Percentiles rank a stretch among this genome's conserved stretches.
Evolutionary conservation across 1,140 invertebrate species (phyloP).

Genomic region (Venustaconcha ellipsiformis): DNA sequence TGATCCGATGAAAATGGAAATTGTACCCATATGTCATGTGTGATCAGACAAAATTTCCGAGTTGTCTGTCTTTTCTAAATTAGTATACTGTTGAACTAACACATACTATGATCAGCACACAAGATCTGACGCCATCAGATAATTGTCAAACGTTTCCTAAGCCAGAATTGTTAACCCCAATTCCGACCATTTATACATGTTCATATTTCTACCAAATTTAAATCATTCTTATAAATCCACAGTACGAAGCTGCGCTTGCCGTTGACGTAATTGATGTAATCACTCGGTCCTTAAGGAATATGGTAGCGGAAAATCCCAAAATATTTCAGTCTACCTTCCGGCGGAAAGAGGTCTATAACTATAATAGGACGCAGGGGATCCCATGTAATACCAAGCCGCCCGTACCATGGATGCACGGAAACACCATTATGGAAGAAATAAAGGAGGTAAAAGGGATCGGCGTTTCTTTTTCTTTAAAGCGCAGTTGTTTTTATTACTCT

Average conservation of each 20-base stretch:
- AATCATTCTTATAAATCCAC: background rate
- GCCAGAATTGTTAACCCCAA: too few species aligned
- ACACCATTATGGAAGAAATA: slow-evolving; percentile 43
- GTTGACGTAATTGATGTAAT: slow-evolving; percentile 54
- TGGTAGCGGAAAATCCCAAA: slow-evolving; percentile 49
- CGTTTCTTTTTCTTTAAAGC: background rate
- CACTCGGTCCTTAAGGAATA: slow-evolving; percentile 41
- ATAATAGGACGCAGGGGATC: slow-evolving; percentile 53
- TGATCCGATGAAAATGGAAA: too few species aligned
- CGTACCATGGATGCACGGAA: slow-evolving; percentile 58
- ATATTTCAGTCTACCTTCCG: slow-evolving; percentile 58
- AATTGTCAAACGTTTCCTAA: too few species aligned
- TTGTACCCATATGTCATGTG: too few species aligned
- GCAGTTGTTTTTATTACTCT: background rate
- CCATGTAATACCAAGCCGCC: slow-evolving; percentile 47
- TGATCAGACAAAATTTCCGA: too few species aligned
- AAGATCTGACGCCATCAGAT: too few species aligned
- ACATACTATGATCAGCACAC: too few species aligned
- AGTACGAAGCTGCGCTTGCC: slow-evolving; percentile 57
- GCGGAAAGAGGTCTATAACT: slow-evolving; percentile 53
- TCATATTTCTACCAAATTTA: too few species aligned
- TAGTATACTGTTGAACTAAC: too few species aligned
- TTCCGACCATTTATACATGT: too few species aligned
- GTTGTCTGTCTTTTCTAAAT: too few species aligned
- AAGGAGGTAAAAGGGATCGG: slow-evolving; percentile 37